Evolutionary conservation across 2,888 invertebrate genomes (phyloP), one percentile per base, ranked within the genome.

Genomic region (Cheilosia vernalis): DNA sequence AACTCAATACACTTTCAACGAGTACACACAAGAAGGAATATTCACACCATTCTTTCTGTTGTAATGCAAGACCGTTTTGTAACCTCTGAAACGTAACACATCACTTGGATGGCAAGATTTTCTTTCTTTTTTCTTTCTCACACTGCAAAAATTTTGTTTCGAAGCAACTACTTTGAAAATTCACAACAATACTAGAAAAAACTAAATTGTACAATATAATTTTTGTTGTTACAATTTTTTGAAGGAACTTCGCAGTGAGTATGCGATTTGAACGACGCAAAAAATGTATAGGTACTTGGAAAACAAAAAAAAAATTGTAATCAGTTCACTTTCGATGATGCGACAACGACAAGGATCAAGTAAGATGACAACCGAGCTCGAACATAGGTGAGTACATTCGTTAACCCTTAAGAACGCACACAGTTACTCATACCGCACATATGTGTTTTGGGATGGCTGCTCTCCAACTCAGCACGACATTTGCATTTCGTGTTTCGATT

Each of bases 311-410:
- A 47, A 44, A 63, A 42, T 27, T 63, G 47, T 40, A 74, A 63
- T 80, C 81, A 67, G 76, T 85, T 85, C 67, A 80, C 76, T 81
- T 85, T 85, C 81, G 66, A 72, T 76, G 85, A 67, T 74, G 64
- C 64, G 40, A 72, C 60, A 69, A 66, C 58, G 58, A 63, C 53
- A 53, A 73, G 79, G 79, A 84, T 79, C 83, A 77, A 69, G 56
- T 73, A 78, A 73, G 56, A 78, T 55, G 72, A 78, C 61, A 67
- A 83, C 72, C 67, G 55, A 72, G 37, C 72, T 73, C 72, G 21
- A 82, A 70, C 58, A 72, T 66, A 77, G 42, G 60, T 53, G 44
- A 47, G 64, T 56, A 67, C 79, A 79, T 73, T 53, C 27, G 53
- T 61, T 30, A 61, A 69, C 47, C 63, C 49, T 64, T 58, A 63